Percentiles rank a stretch among this genome's conserved stretches.
Conservation (phyloP, 2,888 invertebrate genomes). For the Geophilus truncorum region DNA sequence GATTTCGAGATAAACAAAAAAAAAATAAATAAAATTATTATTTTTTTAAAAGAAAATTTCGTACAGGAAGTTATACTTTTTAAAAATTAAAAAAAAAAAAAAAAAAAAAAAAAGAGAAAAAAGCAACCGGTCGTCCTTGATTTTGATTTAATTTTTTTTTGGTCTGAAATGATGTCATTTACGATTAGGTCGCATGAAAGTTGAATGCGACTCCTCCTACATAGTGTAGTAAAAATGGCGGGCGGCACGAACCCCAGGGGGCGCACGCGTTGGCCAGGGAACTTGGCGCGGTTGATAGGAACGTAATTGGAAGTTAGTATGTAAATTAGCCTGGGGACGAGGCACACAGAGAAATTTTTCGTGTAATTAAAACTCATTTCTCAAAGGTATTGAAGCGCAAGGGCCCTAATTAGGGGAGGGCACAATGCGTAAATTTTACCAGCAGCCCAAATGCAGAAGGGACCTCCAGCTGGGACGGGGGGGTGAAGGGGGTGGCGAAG, state of each 20-base stretch:
- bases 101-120: background rate
- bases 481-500: background rate
- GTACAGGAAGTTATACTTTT: too few relatives aligned
- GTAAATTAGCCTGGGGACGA: constrained; percentile 34
- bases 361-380: constrained; percentile 36
- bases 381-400: constrained; percentile 35
- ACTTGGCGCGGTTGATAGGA: constrained; percentile 34
- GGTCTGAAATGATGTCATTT: background rate
- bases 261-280: constrained; percentile 34
- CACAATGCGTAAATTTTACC: constrained; percentile 35
- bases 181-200: background rate
- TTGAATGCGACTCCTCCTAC: background rate
- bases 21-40: background rate
- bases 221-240: constrained; percentile 31
- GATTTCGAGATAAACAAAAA: background rate
- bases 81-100: background rate
- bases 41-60: background rate
- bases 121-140: background rate
- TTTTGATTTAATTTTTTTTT: background rate
- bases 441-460: constrained; percentile 32
- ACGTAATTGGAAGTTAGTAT: constrained; percentile 36
- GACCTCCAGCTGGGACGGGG: constrained; percentile 32
- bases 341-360: constrained; percentile 33
- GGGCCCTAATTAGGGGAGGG: constrained; percentile 33
- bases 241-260: constrained; percentile 28